A percentile compares a stretch with the other conserved stretches of the same genome.
These are phyloP conservation scores for Etheostoma nigrum DNA, from an alignment of 2,797 vertebrate genomes.

Conservation along the genomic window DNA sequence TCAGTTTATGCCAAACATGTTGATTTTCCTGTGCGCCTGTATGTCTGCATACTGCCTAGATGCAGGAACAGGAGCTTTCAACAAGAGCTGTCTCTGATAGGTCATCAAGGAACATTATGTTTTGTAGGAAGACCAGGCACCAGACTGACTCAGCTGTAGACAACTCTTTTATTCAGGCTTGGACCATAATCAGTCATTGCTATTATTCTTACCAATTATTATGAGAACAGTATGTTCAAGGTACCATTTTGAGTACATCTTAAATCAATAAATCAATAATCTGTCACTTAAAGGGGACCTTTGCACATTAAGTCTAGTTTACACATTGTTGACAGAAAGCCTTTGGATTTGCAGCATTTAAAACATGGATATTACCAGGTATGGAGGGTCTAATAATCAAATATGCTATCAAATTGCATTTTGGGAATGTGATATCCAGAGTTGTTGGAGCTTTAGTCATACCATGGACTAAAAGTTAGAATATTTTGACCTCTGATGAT, in stretches of 20 bases:
- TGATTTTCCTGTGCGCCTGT: background rate
- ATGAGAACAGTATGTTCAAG: background rate
- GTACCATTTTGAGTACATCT: no score
- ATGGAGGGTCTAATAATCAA: background rate
- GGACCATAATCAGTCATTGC: background rate
- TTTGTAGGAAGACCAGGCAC: constrained; percentile 40
- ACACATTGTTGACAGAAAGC: background rate
- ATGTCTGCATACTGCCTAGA: background rate
- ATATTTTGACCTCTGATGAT: background rate
- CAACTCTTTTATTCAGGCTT: constrained; percentile 20
- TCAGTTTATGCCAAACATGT: background rate
- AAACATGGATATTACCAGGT: background rate
- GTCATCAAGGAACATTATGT: constrained; percentile 61
- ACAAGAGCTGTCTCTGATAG: constrained; percentile 49
- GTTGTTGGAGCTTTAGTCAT: background rate
- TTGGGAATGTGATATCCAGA: background rate
- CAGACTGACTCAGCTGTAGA: constrained; percentile 40
- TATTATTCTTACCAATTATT: background rate
- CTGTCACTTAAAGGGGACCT: background rate
- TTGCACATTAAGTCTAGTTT: background rate
- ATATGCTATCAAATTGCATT: background rate
- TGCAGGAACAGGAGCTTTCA: constrained; percentile 37
- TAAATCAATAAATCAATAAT: background rate
- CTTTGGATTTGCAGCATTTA: background rate
- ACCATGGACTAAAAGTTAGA: background rate